A percentile compares a stretch with the other conserved stretches of the same genome.
Conservation (phyloP, 2,113 vertebrate genomes). For the Cairina moschata region DNA sequence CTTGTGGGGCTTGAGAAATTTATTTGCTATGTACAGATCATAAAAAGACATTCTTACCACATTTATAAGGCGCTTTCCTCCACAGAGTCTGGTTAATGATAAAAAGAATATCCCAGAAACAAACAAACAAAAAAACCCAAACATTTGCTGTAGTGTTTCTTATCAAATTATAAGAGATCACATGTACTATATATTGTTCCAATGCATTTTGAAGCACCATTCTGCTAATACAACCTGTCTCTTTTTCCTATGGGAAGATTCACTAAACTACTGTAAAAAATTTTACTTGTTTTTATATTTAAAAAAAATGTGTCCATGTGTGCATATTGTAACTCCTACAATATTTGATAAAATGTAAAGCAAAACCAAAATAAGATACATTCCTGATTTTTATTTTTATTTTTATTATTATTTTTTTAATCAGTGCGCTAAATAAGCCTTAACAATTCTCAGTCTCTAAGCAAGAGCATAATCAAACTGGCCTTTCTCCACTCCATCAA, state of each 20-base stretch:
- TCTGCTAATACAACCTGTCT: background rate
- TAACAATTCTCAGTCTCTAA: background rate
- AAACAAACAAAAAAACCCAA: too few relatives aligned
- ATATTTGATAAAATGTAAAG: background rate
- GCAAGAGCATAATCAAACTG: slow-evolving; percentile 83
- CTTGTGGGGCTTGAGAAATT: background rate
- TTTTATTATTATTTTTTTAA: too few relatives aligned
- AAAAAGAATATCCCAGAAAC: background rate
- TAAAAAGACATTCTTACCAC: background rate
- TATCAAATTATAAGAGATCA: background rate
- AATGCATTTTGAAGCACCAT: background rate
- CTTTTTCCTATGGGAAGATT: background rate
- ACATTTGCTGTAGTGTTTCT: background rate
- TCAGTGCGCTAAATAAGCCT: background rate
- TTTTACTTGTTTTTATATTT: background rate
- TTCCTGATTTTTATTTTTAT: background rate
- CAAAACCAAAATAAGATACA: background rate
- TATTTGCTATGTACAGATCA: background rate
- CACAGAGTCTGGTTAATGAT: background rate
- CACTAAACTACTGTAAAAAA: background rate
- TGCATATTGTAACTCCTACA: background rate
- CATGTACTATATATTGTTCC: background rate
- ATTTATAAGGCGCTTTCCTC: background rate
- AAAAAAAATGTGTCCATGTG: background rate
- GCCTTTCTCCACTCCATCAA: slow-evolving; percentile 86